Evolutionary conservation across 2,113 vertebrate genomes (phyloP), one percentile per base, ranked within the genome.

Genomic region (Zosterops lateralis): DNA sequence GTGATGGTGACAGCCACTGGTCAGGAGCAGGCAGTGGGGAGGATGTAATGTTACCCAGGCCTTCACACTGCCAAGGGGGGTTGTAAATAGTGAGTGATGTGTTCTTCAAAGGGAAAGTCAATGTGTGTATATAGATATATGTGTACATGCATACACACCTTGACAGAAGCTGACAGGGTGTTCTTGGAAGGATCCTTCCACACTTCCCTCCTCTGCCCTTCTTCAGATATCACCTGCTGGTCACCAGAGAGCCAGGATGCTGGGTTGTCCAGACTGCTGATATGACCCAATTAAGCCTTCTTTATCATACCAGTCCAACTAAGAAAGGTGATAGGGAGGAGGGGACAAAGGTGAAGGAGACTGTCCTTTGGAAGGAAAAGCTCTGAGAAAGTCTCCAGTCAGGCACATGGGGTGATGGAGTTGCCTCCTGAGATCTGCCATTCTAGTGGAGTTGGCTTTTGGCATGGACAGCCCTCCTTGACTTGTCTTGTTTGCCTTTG

Each of bases 401-500:
- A 9, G 66, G 24, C 32, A 26, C 9, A 1, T 6, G 50, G 34
- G 9, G 31, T 0, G 2, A 10, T 50, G 48, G 40, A n/a, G 14
- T 58, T 87, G 28, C 26, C 40, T 83, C 36, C 21, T 6, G n/a
- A 65, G 42, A 7, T 53, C n/a, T 77, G 38, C 25, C 10, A 4
- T 61, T 82, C 1, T 3, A 28, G n/a, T 65, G 73, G 45, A 12
- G 21, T 3, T 89, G 57, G 7, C 38, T 84, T 83, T 95, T 0
- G 1, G 10, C 19, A 4, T 1, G 44, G 32, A 77, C 71, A 62
- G 0, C 45, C 64, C 78, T 71, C 66, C 61, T 68, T 21, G 29
- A 12, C 31, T 58, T 56, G 42, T 25, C 54, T 62, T 17, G 12
- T 83, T 70, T 93, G 42, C 58, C 24, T 90, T 87, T 92, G 34